Base-by-base conservation (phyloP, 2,113 vertebrate genomes). In the Litocranius walleri region DNA sequence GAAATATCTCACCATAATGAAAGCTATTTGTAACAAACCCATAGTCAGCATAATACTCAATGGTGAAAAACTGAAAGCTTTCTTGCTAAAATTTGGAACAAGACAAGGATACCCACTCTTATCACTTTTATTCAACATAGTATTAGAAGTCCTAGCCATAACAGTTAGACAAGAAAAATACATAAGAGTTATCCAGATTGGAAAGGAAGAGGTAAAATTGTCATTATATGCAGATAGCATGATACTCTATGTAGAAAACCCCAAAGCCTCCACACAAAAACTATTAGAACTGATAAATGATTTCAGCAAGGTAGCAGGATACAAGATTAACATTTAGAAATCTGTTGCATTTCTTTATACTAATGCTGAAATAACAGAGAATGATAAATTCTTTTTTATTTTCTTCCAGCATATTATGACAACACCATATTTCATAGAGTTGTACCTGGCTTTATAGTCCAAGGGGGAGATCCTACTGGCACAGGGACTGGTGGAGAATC, bases 361-460 rank as follows among this genome's bases (percentile, higher is more conserved):
- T 81, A 52, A 81, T 3, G 3, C 17, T 81, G 78, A 52, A 81
- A 81, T 52, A 33, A 50, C 48, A 81, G 48, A 52, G 78, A 81
- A 33, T 92, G 17, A 84, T 62, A 82, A 90, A 61, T 87, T 96
- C 10, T 81, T 97, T 25, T 57, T 67, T 36, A 56, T 56, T 91
- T 98, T 94, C 45, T 93, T 97, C 3, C n/a, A 99, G 99, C 99
- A 61, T 99, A 99, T 98, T 99, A 99, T 71, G 99, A 99, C 97
- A 99, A 99, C 56, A 99, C 99, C 62, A 92, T 99, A 97, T 99
- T 99, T 98, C 99, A 99, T 96, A 98, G 99, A 96, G 99, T 99
- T 97, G 99, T 99, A 6, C 99, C 98, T 56, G 99, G 99, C 1
- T 99, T 99, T 98, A 99, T 99, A 94, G 98, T 99, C 57, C 99